Evolutionary conservation across 2,113 vertebrate genomes (phyloP), one percentile per base, ranked within the genome.

Genomic region (Cebidichthys violaceus): DNA sequence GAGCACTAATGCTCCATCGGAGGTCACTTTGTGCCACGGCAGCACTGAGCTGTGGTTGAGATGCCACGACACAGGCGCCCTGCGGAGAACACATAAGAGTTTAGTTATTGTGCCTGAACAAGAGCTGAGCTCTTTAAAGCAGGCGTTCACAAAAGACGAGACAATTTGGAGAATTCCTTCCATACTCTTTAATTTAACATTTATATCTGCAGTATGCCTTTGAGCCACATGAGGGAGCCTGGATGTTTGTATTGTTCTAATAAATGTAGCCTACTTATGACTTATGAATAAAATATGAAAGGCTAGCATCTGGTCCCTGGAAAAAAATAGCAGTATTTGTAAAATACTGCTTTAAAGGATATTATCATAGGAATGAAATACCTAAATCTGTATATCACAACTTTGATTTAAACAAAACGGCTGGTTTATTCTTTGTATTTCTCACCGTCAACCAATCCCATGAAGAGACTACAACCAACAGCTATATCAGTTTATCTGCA

Each of bases 1-100:
- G 60, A 96, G 91, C 7, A 93, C 81, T 62, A 96, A 90, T 0
- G 81, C 70, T 45, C 94, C 94, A n/a, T 94, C 79, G 7, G 86
- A 83, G 37, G 83, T 83, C 64, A 92, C 75, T 18, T n/a, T 18
- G 85, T 93, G 93, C 89, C 82, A 77, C 13, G 90, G 89, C 39
- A 89, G 81, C 62, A 67, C 74, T 20, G 79, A 70, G 79, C 89
- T 95, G 57, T 83, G 80, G 82, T 95, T 93, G 67, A 93, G 87
- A 80, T 55, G 91, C 95, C 95, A 96, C 52, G 85, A 78, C 80
- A 94, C 94, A 6, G 89, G 83, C 78, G 76, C 69, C 90, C 95
- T 96, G 88, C 2, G 0, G 24, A 66, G 67, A 52, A 92, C 60
- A 81, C 50, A 79, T 69, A 75, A 75, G 64, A 86, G 77, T 84